phyloP scores from a whole-genome alignment of 2,888 invertebrate genomes.

The Cosmia pyralina region DNA sequence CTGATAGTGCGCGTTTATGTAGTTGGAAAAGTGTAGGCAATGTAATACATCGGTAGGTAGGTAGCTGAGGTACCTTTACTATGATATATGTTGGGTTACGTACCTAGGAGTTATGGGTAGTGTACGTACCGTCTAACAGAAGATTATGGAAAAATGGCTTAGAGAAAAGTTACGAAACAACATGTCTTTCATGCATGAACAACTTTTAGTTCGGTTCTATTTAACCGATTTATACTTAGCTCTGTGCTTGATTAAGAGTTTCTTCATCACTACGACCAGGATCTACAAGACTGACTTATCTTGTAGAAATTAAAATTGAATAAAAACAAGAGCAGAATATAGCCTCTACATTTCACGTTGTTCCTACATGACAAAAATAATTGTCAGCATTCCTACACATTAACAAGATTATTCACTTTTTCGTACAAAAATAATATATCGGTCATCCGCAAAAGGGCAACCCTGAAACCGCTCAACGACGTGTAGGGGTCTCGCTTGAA shows the following conservation, averaged over 20 bases:
- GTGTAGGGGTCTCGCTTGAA: constrained; percentile 65
- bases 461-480: constrained; percentile 58
- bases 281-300: not conserved
- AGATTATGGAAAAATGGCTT: not conserved
- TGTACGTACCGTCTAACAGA: not conserved
- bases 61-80: constrained; percentile 2
- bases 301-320: not conserved
- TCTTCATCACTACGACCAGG: not conserved
- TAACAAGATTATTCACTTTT: constrained; percentile 10
- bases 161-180: not conserved
- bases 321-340: not conserved
- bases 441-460: constrained; percentile 57
- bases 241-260: not conserved
- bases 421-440: constrained; percentile 48
- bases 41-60: constrained; percentile 15
- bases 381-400: not conserved
- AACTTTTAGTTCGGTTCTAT: not conserved
- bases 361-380: not conserved
- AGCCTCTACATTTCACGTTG: not conserved
- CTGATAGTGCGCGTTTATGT: constrained; percentile 45
- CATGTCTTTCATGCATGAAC: not conserved
- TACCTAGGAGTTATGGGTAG: not conserved
- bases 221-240: not conserved
- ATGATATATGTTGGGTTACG: not conserved
- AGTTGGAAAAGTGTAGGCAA: constrained; percentile 19